Evolutionary conservation across 2,113 vertebrate species (phyloP), one percentile per base, ranked within the genome.

Genomic region (Tursiops truncatus): DNA sequence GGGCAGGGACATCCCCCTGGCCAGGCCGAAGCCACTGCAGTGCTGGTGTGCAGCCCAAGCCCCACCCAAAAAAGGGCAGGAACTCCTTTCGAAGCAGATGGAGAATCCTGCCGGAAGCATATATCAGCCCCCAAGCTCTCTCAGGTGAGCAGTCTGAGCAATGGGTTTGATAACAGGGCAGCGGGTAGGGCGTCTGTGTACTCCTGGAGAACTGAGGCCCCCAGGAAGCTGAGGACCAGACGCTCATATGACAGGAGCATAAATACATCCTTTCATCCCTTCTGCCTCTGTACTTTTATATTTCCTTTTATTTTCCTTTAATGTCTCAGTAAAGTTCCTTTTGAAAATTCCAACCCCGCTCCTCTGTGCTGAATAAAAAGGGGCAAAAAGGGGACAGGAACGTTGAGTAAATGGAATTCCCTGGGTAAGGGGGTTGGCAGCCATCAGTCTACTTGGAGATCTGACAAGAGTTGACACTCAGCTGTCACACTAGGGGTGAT

Each of bases 301-400:
- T 74, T 62, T 84, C 87, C 82, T 95, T 97, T 97, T 36, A 95
- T 96, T 97, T 96, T 26, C 70, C 88, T 97, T 97, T 97, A 86
- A 97, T 96, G 97, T 95, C 94, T 95, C 80, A 25, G 79, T 90
- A 92, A 95, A 96, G 67, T 79, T 92, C 63, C 95, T 77, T 97
- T 96, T 95, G 96, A 96, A 98, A 92, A 87, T 81, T 77, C 89
- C 26, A 53, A 60, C 47, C 67, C 60, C 74, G 68, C 50, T 93
- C 68, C 68, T 73, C 44, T 67, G n/a, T 44, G 79, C 71, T 36
- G 44, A 94, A 71, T 33, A 47, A 62, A 83, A 95, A 76, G 41
- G 67, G 92, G 60, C 47, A n/a, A 53, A 31, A 68, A 89, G 28
- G 53, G 94, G 60, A 93, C 76, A 70, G 71, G 50, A 74, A 79